Conservation (phyloP, 2,888 invertebrate species). For the Lordiphosa fenestrarum region DNA sequence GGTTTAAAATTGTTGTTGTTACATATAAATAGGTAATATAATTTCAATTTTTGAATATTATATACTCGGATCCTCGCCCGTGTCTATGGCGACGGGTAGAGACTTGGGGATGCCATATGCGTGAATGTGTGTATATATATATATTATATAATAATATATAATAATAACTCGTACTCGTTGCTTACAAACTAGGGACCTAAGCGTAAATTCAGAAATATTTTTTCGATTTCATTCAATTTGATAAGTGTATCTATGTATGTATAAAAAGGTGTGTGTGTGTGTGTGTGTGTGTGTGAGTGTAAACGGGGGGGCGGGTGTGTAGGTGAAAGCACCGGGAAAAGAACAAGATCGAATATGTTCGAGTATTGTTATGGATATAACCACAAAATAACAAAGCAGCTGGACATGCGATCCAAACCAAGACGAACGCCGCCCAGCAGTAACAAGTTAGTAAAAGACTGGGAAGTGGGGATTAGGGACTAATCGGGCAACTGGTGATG, state of each 20-base stretch:
- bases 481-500: no score
- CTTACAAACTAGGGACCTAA: slow-evolving; percentile 52
- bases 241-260: slow-evolving; percentile 27
- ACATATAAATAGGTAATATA: no score
- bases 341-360: no score
- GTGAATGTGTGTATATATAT: background rate
- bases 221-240: slow-evolving; percentile 14
- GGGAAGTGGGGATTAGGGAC: no score
- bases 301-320: background rate
- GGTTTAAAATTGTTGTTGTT: no score
- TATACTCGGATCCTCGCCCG: background rate
- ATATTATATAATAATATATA: slow-evolving; percentile 53
- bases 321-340: no score
- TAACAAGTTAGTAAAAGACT: no score
- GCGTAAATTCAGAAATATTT: slow-evolving; percentile 51
- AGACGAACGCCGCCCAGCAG: no score
- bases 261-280: slow-evolving; percentile 23
- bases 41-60: no score
- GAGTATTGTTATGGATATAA: no score
- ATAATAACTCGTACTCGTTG: slow-evolving; percentile 58
- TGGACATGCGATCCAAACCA: background rate
- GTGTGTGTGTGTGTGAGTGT: no score
- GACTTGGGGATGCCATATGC: no score
- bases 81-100: background rate
- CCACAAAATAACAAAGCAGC: background rate